Evolutionary conservation across 1,140 invertebrate species (phyloP).

Genomic region (Streblospio benedicti): DNA sequence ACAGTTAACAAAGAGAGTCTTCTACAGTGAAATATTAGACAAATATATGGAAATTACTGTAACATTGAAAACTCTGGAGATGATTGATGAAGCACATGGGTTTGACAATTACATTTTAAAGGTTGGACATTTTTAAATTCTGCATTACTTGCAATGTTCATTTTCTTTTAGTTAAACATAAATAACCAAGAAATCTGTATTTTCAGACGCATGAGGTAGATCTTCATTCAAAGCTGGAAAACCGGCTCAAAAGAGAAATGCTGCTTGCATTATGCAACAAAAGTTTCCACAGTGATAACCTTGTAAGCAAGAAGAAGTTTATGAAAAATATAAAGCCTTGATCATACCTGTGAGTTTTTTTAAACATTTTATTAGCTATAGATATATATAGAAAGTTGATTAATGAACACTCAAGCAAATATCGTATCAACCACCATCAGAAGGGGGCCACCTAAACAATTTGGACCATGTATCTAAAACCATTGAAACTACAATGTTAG

Average conservation of each 20-base stretch:
- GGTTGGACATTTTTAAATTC: no score
- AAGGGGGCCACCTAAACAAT: no score
- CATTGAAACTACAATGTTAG: no score
- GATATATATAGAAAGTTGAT: no score
- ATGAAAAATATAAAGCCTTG: constrained; percentile 75
- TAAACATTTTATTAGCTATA: no score
- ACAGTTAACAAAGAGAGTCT: constrained; percentile 61
- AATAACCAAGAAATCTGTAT: no score
- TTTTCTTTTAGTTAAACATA: no score
- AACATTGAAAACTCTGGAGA: constrained; percentile 67
- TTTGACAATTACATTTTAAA: constrained; percentile 91
- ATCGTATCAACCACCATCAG: no score
- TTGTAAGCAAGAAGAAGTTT: constrained; percentile 62
- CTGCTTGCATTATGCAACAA: constrained; percentile 62
- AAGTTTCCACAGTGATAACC: constrained; percentile 64
- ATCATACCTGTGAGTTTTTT: constrained; percentile 61
- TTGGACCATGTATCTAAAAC: no score
- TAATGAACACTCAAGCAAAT: no score
- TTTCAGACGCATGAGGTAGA: constrained; percentile 73
- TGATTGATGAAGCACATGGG: constrained; percentile 84
- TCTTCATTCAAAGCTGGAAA: constrained; percentile 68
- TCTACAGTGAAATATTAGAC: constrained; percentile 89
- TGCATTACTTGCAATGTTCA: no score
- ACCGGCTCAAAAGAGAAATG: constrained; percentile 75
- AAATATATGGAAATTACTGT: constrained; percentile 68